These are phyloP conservation scores for Archilochus colubris DNA, from an alignment of 2,113 vertebrate species.

Conservation along the genomic window DNA sequence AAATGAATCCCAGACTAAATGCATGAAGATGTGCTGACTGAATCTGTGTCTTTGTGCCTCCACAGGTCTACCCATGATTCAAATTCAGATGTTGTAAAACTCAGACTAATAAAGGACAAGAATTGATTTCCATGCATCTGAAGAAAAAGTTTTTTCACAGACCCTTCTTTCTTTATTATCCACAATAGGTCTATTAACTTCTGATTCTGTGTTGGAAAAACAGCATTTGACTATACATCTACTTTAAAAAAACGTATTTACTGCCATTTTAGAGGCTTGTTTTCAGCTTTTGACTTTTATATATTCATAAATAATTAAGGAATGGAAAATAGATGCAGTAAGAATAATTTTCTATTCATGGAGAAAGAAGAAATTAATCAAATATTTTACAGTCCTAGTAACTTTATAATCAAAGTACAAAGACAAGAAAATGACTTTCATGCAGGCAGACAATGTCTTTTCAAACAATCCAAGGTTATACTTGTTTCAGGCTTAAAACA, in stretches of 20 bases:
- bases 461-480: background rate
- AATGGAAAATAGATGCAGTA: background rate
- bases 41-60: background rate
- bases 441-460: background rate
- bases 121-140: background rate
- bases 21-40: background rate
- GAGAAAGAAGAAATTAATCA: background rate
- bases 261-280: background rate
- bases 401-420: background rate
- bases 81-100: background rate
- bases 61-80: background rate
- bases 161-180: background rate
- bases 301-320: slow-evolving; percentile 41
- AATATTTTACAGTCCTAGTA: background rate
- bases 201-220: background rate
- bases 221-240: background rate
- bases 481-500: background rate
- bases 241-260: background rate
- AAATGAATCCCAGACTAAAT: background rate
- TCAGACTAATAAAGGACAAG: background rate
- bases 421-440: background rate
- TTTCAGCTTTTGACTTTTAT: slow-evolving; percentile 11
- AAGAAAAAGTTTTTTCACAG: background rate
- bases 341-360: slow-evolving; percentile 17
- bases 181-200: background rate